Evolutionary conservation across 2,113 vertebrate genomes (phyloP).

Genomic region (Rhinolophus ferrumequinum): DNA sequence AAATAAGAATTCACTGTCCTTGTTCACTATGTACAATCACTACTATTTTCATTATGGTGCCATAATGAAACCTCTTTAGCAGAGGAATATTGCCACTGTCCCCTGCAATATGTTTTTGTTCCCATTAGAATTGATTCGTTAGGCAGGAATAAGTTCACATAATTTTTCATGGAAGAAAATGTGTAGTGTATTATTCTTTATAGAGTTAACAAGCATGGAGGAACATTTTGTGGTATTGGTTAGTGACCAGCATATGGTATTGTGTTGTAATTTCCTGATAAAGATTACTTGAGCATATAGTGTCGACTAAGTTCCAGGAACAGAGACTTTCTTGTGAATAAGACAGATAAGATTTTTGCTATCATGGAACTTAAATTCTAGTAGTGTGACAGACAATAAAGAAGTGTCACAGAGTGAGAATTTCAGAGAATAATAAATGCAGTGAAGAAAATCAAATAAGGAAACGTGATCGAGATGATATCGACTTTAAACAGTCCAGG

Average conservation of each 20-base stretch:
- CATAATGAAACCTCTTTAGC: neutral
- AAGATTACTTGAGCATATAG: neutral
- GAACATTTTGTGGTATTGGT: neutral
- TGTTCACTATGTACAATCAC: neutral
- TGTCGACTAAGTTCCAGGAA: neutral
- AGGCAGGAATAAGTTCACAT: neutral
- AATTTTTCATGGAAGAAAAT: neutral
- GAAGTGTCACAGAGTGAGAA: neutral
- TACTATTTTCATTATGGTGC: neutral
- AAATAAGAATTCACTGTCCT: neutral
- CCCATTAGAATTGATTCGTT: neutral
- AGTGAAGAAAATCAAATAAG: conserved; percentile 9
- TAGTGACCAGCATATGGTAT: neutral
- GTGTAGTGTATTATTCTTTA: neutral
- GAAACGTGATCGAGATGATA: neutral
- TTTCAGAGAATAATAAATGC: neutral
- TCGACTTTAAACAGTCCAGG: neutral
- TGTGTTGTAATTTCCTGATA: neutral
- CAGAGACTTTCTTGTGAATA: neutral
- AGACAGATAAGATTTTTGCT: neutral
- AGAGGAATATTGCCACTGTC: neutral
- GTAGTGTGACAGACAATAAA: neutral
- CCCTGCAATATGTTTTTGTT: conserved; percentile 27
- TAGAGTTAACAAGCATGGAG: neutral
- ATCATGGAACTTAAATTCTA: neutral